Evolutionary conservation across 2,113 vertebrate species (phyloP).

Genomic region (Zapornia atra): DNA sequence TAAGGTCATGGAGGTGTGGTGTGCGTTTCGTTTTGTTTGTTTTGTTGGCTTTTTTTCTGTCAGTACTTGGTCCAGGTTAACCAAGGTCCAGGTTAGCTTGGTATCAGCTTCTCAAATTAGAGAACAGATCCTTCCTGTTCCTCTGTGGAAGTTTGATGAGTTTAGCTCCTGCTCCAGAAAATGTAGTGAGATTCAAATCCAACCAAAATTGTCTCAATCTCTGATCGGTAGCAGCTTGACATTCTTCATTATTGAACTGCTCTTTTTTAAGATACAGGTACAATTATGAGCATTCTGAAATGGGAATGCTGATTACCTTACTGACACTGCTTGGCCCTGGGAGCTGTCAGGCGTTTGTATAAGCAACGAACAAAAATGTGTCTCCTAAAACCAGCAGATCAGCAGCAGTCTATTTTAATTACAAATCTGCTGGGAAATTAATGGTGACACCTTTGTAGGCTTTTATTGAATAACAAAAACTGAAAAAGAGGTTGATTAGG

Average conservation of each 20-base stretch:
- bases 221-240: background rate
- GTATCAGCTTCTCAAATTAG: background rate
- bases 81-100: too few relatives aligned
- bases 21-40: background rate
- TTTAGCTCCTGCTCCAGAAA: background rate
- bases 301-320: background rate
- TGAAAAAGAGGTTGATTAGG: background rate
- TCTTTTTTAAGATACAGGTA: background rate
- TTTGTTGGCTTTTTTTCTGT: background rate
- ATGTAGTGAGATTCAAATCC: background rate
- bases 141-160: background rate
- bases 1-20: background rate
- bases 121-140: background rate
- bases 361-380: background rate
- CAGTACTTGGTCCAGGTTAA: background rate
- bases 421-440: background rate
- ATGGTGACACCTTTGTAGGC: background rate
- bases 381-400: background rate
- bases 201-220: background rate
- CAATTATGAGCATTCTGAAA: background rate
- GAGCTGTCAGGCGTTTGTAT: accelerated
- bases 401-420: background rate
- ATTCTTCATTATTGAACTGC: background rate
- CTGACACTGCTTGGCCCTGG: background rate
- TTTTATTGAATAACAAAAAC: background rate